Base-by-base conservation (phyloP, 2,888 invertebrate genomes). In the Nomada ferruginata region DNA sequence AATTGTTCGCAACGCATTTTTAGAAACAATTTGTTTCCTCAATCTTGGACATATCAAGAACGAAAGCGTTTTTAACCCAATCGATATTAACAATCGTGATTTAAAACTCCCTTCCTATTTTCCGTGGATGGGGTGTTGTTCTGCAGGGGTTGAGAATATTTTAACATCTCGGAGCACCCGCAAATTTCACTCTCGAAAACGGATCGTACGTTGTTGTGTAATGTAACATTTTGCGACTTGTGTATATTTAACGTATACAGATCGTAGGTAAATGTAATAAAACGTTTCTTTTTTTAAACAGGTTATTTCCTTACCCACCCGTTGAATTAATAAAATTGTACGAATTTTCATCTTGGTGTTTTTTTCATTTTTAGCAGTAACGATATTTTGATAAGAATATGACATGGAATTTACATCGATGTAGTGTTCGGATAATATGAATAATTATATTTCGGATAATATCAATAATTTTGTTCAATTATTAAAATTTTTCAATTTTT, bases 211-310 rank as follows among this genome's bases (percentile, higher is more conserved):
- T 83, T 72, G 81, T 84, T 84, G 79, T 87, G 82, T 87, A 87
- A 36, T 55, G 55, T 81, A 85, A 86, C 76, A 86, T 76, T 83
- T 87, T 83, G 85, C 79, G 85, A 87, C 82, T 76, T 68, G 79
- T 85, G 83, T 85, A 87, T 86, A 85, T 86, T 36, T 79, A 83
- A 84, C 89, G 87, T 89, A 85, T 91, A 89, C 85, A 85, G 85
- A 83, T 87, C 85, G 86, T 91, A 92, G 91, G 79, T 92, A 85
- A 86, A 84, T 91, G 90, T 92, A 92, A 92, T 92, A 92, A 92
- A 90, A 82, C 86, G 89, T 91, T 92, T 88, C 83, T 91, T 90
- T 87, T 36, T 89, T 64, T 87, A 86, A 79, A 36, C 57, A 76
- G 0, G 18, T 60, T 53, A n/a, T 65, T 73, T 68, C 26, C 53